phyloP scores from a whole-genome alignment of 2,888 invertebrate genomes.

The Oscheius sp. region DNA sequence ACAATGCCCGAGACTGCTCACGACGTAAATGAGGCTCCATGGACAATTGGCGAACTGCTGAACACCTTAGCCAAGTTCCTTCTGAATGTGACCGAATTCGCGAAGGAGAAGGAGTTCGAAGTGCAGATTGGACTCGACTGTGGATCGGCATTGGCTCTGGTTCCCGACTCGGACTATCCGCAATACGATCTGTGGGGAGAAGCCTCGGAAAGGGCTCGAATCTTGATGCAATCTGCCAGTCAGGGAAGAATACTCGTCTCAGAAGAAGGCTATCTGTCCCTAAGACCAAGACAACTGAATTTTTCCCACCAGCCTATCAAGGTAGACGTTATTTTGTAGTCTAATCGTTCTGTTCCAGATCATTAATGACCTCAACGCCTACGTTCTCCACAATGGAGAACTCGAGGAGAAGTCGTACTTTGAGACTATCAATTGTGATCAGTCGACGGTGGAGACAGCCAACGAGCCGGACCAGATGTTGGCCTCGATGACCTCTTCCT shows the following conservation, averaged over 20 bases:
- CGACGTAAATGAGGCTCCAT: conserved; percentile 71
- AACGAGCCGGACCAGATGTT: conserved; percentile 48
- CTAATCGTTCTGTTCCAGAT: conserved; percentile 11
- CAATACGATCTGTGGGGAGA: conserved; percentile 66
- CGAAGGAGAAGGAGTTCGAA: conserved; percentile 65
- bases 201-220: conserved; percentile 54
- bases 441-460: conserved; percentile 14
- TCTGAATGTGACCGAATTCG: conserved; percentile 58
- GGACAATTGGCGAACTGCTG: conserved; percentile 70
- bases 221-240: conserved; percentile 55
- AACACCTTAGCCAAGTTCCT: conserved; percentile 65
- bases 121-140: conserved; percentile 70
- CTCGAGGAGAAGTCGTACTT: conserved; percentile 26
- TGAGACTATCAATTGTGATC: conserved; percentile 25
- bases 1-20: conserved; percentile 67
- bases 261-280: conserved; percentile 68
- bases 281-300: conserved; percentile 66
- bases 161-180: conserved; percentile 66
- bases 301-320: conserved; percentile 53
- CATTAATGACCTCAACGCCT: conserved; percentile 43
- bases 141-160: conserved; percentile 65
- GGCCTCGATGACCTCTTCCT: conserved; percentile 70
- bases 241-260: conserved; percentile 52
- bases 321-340: conserved; percentile 27
- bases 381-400: conserved; percentile 42